phyloP scores from a whole-genome alignment of 1,140 invertebrate species.

The Triops cancriformis region DNA sequence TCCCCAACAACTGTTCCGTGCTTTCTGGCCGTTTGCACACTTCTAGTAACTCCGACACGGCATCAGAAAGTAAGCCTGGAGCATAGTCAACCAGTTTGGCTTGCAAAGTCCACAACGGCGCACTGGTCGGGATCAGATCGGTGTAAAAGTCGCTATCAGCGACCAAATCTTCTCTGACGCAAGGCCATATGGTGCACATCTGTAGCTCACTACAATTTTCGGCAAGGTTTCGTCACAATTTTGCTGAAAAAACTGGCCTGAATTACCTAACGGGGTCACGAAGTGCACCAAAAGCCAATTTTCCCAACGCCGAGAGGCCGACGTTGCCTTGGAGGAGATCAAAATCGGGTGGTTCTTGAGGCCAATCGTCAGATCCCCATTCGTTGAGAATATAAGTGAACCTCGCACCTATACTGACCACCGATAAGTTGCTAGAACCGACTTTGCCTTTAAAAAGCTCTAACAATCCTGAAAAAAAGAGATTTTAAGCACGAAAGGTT shows the following conservation, averaged over 20 bases:
- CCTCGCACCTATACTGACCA: conserved; percentile 60
- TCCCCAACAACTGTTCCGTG: conserved; percentile 40
- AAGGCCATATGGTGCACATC: conserved; percentile 78
- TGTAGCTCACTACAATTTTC: conserved; percentile 55
- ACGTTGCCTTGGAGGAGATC: conserved; percentile 56
- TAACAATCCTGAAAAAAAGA: conserved; percentile 50
- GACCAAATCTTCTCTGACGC: conserved; percentile 72
- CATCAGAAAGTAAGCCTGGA: conserved; percentile 41
- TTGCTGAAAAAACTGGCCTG: conserved; percentile 19
- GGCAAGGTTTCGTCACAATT: conserved; percentile 29
- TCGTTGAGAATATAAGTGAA: conserved; percentile 72
- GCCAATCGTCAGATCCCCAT: conserved; percentile 55
- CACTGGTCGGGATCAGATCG: conserved; percentile 76
- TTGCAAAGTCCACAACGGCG: conserved; percentile 59
- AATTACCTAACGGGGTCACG: conserved; percentile 62
- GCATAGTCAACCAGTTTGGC: conserved; percentile 40
- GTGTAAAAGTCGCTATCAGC: conserved; percentile 78
- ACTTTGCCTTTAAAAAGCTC: conserved; percentile 71
- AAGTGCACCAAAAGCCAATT: conserved; percentile 72
- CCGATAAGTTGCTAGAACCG: conserved; percentile 50
- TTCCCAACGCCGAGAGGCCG: conserved; percentile 47
- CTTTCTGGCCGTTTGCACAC: conserved; percentile 39
- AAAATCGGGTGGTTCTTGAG: conserved; percentile 61
- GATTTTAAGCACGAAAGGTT: conserved; percentile 18
- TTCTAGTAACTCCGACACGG: conserved; percentile 39